Percentiles rank a stretch among this genome's conserved stretches.
Conservation (phyloP, 2,888 invertebrate genomes). For the Endotricha flammealis region DNA sequence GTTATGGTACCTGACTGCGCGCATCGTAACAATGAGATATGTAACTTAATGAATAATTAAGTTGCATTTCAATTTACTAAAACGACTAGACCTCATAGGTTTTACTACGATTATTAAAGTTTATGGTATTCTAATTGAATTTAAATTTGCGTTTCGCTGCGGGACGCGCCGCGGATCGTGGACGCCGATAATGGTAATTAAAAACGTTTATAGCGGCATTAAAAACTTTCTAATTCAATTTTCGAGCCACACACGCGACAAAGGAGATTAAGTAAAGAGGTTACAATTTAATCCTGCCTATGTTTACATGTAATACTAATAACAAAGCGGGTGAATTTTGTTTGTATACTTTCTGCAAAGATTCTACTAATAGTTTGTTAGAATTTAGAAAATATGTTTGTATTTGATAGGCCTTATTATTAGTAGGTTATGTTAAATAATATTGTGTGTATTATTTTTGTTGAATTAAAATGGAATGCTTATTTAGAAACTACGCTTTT, state of each 20-base stretch:
- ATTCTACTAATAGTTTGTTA: no score
- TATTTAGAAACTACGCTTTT: no score
- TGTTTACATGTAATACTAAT: no score
- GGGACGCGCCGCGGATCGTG: conserved; percentile 53
- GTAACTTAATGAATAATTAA: conserved; percentile 47
- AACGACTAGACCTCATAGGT: conserved; percentile 22
- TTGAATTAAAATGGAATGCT: no score
- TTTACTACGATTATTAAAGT: conserved; percentile 29
- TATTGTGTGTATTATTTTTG: no score
- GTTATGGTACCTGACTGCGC: conserved; percentile 26
- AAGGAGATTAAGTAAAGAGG: conserved; percentile 7
- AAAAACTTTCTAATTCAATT: conserved; percentile 45
- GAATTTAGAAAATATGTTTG: no score
- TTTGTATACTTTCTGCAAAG: no score
- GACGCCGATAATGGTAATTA: conserved; percentile 39
- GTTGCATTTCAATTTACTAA: conserved; percentile 26
- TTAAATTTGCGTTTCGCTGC: conserved; percentile 57
- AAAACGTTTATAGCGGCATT: conserved; percentile 29
- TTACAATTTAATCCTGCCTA: no score
- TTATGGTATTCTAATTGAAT: conserved; percentile 50
- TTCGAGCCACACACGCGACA: conserved; percentile 28
- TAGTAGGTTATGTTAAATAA: no score
- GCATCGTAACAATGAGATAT: conserved; percentile 45
- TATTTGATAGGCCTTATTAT: no score
- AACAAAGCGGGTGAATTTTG: no score